A percentile compares a stretch with the other conserved stretches of the same genome.
These are phyloP conservation scores for Chydorus sphaericus DNA, from an alignment of 2,888 invertebrate genomes.

Conservation along the genomic window DNA sequence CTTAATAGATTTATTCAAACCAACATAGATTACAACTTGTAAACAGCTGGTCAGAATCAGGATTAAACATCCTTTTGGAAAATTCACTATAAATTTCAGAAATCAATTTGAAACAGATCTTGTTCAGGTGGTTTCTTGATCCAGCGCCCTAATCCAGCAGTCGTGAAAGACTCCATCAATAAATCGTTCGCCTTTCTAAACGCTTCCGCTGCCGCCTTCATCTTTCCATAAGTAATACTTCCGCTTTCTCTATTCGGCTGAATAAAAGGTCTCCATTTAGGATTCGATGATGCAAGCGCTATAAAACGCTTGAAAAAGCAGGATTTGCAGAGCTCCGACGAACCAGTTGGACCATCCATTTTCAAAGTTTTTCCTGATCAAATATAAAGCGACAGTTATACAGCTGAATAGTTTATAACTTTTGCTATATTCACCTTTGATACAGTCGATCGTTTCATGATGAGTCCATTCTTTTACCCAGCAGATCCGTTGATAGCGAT, in stretches of 20 bases:
- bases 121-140: constrained; percentile 84
- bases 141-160: constrained; percentile 74
- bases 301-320: constrained; percentile 51
- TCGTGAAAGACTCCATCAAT: constrained; percentile 61
- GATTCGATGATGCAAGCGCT: neutral
- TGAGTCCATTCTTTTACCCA: too few species aligned
- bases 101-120: constrained; percentile 53
- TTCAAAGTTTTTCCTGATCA: too few species aligned
- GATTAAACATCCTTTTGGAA: too few species aligned
- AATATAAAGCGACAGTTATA: too few species aligned
- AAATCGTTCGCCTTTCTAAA: constrained; percentile 49
- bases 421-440: too few species aligned
- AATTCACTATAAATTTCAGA: too few species aligned
- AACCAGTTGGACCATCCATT: too few species aligned
- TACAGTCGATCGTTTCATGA: too few species aligned
- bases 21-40: too few species aligned
- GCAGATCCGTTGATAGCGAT: constrained; percentile 31
- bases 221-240: neutral
- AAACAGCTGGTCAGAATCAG: too few species aligned
- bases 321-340: constrained; percentile 65
- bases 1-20: too few species aligned
- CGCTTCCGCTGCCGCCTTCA: neutral
- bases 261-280: neutral
- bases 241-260: neutral
- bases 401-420: too few species aligned